These are phyloP conservation scores for Orthonevra nobilis DNA, from an alignment of 2,888 invertebrate species.

Conservation along the genomic window DNA sequence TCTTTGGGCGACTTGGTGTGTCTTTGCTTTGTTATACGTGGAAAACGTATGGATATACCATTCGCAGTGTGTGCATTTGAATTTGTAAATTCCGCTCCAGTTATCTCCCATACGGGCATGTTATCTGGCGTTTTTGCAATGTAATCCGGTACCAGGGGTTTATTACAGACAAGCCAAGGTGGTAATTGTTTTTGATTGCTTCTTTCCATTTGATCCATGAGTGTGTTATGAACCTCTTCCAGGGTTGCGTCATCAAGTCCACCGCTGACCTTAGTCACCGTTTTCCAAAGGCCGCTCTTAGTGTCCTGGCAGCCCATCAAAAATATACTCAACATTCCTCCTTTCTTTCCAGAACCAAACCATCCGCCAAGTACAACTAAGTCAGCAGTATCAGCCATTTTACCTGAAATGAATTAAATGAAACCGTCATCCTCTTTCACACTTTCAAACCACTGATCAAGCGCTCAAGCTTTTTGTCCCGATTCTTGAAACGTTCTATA, in stretches of 20 bases:
- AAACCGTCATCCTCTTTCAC: no score
- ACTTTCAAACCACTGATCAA: no score
- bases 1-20: constrained; percentile 91
- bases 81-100: constrained; percentile 89
- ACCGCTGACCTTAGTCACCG: constrained; percentile 94
- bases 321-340: constrained; percentile 96
- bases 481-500: no score
- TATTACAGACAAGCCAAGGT: constrained; percentile 90
- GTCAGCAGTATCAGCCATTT: constrained; percentile 97
- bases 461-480: no score
- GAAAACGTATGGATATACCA: constrained; percentile 96
- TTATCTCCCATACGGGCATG: constrained; percentile 97
- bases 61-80: constrained; percentile 93
- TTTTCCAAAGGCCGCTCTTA: constrained; percentile 86
- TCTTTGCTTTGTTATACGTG: constrained; percentile 90
- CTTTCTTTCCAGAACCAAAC: constrained; percentile 95
- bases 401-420: constrained; percentile 86
- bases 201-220: constrained; percentile 86
- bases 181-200: constrained; percentile 88
- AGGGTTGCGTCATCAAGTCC: constrained; percentile 94
- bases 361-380: constrained; percentile 96
- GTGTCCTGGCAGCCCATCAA: constrained; percentile 94
- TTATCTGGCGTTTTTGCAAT: constrained; percentile 90
- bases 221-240: constrained; percentile 85
- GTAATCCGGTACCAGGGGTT: constrained; percentile 93